Conservation (phyloP, 2,797 vertebrate species). For the Lerista edwardsae region DNA sequence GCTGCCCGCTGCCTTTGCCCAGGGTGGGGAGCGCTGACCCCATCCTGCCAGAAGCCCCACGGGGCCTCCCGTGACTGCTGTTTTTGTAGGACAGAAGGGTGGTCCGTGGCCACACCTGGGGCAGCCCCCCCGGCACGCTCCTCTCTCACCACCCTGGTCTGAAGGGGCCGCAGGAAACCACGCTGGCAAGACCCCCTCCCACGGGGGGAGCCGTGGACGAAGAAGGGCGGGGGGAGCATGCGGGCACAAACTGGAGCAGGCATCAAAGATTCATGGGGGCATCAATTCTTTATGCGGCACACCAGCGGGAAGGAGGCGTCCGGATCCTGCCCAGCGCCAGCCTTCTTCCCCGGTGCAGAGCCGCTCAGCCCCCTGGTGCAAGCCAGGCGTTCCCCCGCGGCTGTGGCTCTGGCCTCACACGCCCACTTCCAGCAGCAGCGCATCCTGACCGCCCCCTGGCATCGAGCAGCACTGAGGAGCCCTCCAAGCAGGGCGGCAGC, state of each 20-base stretch:
- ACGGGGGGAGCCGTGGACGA: too few relatives aligned
- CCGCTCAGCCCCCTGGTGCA: too few relatives aligned
- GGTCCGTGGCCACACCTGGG: not conserved
- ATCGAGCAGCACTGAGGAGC: too few relatives aligned
- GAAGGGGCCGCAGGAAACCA: not conserved
- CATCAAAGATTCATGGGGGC: slow-evolving; percentile 30
- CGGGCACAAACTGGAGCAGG: not conserved
- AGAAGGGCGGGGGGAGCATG: not conserved
- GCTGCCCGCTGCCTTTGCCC: too few relatives aligned
- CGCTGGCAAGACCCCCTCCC: not conserved
- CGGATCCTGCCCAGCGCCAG: not conserved
- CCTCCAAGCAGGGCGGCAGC: not conserved
- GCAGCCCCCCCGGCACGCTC: too few relatives aligned
- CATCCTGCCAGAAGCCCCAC: too few relatives aligned
- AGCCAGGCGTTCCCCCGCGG: too few relatives aligned
- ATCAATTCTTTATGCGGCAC: not conserved
- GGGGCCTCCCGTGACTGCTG: not conserved
- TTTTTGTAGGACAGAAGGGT: too few relatives aligned
- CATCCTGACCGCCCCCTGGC: too few relatives aligned
- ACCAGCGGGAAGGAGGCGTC: not conserved
- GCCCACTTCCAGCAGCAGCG: too few relatives aligned
- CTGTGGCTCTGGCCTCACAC: too few relatives aligned
- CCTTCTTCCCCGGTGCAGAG: not conserved
- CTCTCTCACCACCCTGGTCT: not conserved
- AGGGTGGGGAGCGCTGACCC: too few relatives aligned